phyloP scores from a whole-genome alignment of 2,797 vertebrate genomes.

The Discoglossus pictus region DNA sequence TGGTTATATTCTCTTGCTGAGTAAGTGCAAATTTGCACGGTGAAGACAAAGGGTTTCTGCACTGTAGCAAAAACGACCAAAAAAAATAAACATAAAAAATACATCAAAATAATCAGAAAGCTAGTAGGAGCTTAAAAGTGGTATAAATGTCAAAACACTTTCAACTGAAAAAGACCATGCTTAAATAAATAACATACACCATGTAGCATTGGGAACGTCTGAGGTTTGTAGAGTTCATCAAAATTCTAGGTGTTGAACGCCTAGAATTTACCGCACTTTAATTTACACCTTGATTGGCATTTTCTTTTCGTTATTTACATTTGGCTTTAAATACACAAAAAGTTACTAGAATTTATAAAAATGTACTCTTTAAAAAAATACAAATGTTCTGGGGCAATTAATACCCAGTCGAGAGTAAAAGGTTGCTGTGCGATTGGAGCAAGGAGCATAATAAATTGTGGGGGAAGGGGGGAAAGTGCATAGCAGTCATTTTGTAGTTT shows the following conservation, averaged over 20 bases:
- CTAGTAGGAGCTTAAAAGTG: constrained; percentile 60
- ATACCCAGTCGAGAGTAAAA: constrained; percentile 63
- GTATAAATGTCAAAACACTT: constrained; percentile 63
- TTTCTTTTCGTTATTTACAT: constrained; percentile 80
- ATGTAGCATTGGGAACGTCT: constrained; percentile 66
- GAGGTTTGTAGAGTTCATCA: constrained; percentile 70
- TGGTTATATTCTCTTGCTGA: constrained; percentile 16
- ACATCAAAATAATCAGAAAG: constrained; percentile 53
- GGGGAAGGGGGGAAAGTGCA: constrained; percentile 42
- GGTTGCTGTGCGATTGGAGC: constrained; percentile 3
- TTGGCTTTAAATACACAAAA: constrained; percentile 89
- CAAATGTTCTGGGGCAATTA: constrained; percentile 67
- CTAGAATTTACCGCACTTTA: constrained; percentile 63
- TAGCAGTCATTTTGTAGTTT: constrained; percentile 50
- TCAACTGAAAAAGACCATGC: constrained; percentile 73
- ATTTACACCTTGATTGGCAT: constrained; percentile 64
- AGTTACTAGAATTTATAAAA: constrained; percentile 83
- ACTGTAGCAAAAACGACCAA: not conserved
- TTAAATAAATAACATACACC: constrained; percentile 79
- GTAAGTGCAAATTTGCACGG: constrained; percentile 40
- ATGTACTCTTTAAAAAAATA: constrained; percentile 72
- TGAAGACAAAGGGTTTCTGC: constrained; percentile 65
- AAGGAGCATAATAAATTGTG: not conserved
- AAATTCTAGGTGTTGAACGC: constrained; percentile 68
- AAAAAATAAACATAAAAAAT: too few relatives aligned